phyloP scores from a whole-genome alignment of 2,797 vertebrate species.

The Cuculus canorus region DNA sequence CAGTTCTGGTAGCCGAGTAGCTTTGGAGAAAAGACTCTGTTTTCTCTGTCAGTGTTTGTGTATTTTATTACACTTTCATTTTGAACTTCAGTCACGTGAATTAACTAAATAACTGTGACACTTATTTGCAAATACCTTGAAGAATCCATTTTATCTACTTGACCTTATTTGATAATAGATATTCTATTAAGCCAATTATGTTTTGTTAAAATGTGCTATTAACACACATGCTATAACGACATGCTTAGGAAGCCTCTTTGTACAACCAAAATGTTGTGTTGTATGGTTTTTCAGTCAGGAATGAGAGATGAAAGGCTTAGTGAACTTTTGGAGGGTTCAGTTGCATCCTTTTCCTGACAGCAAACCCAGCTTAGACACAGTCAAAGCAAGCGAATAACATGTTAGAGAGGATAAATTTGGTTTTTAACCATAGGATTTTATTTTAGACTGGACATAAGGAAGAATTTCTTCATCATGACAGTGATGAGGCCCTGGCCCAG shows the following conservation, averaged over 20 bases:
- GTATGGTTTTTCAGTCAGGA: background rate
- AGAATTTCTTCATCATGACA: no score
- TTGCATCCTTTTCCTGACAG: background rate
- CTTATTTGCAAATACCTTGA: background rate
- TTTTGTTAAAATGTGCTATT: background rate
- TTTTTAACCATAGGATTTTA: background rate
- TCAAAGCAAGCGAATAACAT: background rate
- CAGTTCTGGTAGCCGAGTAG: background rate
- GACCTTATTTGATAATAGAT: background rate
- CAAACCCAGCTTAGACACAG: background rate
- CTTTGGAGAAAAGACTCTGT: conserved; percentile 22
- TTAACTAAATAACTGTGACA: background rate
- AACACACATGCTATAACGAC: background rate
- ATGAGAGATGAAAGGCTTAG: background rate
- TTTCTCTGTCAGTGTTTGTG: conserved; percentile 9
- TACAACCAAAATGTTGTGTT: background rate
- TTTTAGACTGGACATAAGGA: no score
- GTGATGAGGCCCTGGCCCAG: no score
- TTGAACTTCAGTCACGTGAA: background rate
- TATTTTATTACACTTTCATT: conserved; percentile 2
- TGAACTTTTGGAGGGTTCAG: background rate
- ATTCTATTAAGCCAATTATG: background rate
- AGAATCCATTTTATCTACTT: background rate
- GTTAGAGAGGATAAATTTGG: background rate
- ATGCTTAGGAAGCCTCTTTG: background rate